These are phyloP conservation scores for Sycobia sp. DNA, from an alignment of 1,140 invertebrate species.

Conservation along the genomic window DNA sequence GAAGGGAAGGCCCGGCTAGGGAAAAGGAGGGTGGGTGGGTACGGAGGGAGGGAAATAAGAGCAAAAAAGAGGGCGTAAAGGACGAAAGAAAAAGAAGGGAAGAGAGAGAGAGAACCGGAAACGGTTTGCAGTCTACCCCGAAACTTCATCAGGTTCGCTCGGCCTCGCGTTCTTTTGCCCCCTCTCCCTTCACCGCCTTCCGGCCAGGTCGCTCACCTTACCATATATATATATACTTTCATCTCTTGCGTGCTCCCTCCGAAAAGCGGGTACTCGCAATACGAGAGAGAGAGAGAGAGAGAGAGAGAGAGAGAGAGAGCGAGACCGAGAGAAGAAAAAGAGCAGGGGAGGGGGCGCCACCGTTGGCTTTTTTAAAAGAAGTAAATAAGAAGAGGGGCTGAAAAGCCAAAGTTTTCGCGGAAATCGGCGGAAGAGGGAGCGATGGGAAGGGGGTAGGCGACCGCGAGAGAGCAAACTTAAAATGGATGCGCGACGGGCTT, in stretches of 20 bases:
- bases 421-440: neutral
- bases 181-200: too few species aligned
- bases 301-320: too few species aligned
- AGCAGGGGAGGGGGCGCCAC: neutral
- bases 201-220: too few species aligned
- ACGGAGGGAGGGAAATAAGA: conserved; percentile 3
- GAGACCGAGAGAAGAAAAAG: neutral
- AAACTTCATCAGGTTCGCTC: neutral
- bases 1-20: too few species aligned
- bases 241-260: too few species aligned
- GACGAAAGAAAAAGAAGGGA: neutral
- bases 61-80: neutral
- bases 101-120: neutral
- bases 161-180: too few species aligned
- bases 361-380: conserved; percentile 9
- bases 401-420: conserved; percentile 5
- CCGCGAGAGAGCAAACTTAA: conserved; percentile 11
- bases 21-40: conserved; percentile 5
- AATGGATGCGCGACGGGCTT: conserved; percentile 13
- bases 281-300: too few species aligned
- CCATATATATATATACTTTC: too few species aligned
- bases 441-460: neutral
- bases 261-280: too few species aligned
- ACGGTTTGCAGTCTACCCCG: conserved; percentile 7
- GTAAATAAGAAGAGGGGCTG: neutral